Conservation (phyloP, 1,140 invertebrate species). For the Polypedilum pembai region DNA sequence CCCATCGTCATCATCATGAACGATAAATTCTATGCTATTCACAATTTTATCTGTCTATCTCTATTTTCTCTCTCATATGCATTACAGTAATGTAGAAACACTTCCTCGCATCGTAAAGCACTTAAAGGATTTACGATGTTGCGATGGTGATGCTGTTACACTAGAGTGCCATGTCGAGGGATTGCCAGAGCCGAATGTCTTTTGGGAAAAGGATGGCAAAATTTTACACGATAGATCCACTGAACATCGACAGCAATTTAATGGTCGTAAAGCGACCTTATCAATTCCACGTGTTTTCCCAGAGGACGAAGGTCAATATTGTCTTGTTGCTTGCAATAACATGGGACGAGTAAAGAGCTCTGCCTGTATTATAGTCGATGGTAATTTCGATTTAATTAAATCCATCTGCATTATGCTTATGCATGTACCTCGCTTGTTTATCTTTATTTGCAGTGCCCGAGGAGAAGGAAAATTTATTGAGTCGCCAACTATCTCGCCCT, state of each 20-base stretch:
- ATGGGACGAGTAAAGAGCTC: constrained; percentile 70
- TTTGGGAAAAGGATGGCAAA: constrained; percentile 73
- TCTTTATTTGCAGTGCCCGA: constrained; percentile 56
- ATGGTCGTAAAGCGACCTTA: constrained; percentile 59
- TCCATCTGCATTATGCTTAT: background rate
- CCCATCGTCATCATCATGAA: background rate
- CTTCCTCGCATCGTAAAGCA: constrained; percentile 62
- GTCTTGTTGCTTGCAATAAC: constrained; percentile 71
- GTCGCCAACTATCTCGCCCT: constrained; percentile 57
- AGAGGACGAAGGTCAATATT: constrained; percentile 85
- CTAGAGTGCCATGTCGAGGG: constrained; percentile 67
- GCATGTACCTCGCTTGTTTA: background rate
- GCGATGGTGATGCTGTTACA: constrained; percentile 69
- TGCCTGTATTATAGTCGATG: constrained; percentile 70
- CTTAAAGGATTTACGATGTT: constrained; percentile 66
- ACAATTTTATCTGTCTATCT: background rate
- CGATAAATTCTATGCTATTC: background rate
- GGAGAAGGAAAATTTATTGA: constrained; percentile 67
- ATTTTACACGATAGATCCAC: constrained; percentile 53
- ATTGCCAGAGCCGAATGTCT: constrained; percentile 56
- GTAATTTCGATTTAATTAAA: constrained; percentile 41
- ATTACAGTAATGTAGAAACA: constrained; percentile 60
- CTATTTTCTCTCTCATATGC: background rate
- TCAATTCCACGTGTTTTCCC: constrained; percentile 69
- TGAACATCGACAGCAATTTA: constrained; percentile 58